Evolutionary conservation across 2,797 vertebrate species (phyloP), one percentile per base, ranked within the genome.

Genomic region (Ctenopoma kingsleyae): DNA sequence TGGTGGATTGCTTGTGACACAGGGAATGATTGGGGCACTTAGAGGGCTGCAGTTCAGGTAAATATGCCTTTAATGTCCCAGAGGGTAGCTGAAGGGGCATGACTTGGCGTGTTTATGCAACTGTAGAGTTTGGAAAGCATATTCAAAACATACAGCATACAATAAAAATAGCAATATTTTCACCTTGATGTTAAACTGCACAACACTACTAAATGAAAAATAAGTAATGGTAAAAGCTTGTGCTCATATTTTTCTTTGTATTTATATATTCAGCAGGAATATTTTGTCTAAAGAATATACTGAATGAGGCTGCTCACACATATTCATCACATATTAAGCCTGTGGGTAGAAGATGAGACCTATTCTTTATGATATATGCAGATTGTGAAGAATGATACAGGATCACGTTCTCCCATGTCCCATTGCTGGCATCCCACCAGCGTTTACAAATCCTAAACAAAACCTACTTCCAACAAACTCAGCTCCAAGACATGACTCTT

Each of bases 1-100:
- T 85, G 84, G 84, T 61, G 87, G 87, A 93, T 92, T 87, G 87
- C 83, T 84, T 86, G 83, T 93, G 91, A 93, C 91, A 91, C 91
- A 44, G 87, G 87, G 82, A 91, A 90, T 88, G 89, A 92, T 89
- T 71, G 69, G 91, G 91, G 91, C 91, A 88, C 88, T 87, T 83
- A 89, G 75, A 91, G 86, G 88, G 90, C 88, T 76, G 76, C 54
- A 58, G 87, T 89, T 87, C 83, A 87, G 83, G 84, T 89, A 90
- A 93, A 92, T 87, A 89, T 86, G 70, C 82, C 82, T 83, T 80
- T 84, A 76, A 80, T 58, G 81, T 89, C 89, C 89, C 89, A 32
- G 38, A 67, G 84, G 91, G 76, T 55, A 55, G 67, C 78, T 16
- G 46, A 30, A 17, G 77, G 80, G 69, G 71, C 79, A 87, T 89